Conservation (phyloP, 1,140 invertebrate genomes). For the Chironomus tepperi region DNA sequence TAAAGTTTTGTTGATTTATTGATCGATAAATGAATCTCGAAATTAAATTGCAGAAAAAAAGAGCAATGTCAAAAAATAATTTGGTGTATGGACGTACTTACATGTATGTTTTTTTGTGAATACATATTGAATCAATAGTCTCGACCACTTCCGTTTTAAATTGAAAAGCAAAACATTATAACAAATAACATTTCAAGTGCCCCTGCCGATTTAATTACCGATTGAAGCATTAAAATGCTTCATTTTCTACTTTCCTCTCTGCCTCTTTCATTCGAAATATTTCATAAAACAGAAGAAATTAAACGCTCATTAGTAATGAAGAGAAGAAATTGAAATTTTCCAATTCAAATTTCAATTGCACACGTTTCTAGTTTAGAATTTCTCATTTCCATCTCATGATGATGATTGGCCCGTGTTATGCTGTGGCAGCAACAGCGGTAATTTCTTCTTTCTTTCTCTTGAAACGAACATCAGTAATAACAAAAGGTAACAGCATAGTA, state of each 20-base stretch:
- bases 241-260: neutral
- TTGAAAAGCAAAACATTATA: neutral
- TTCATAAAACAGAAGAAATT: conserved; percentile 18
- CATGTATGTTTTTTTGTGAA: neutral
- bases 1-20: too few relatives aligned
- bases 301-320: conserved; percentile 17
- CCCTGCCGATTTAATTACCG: conserved; percentile 16
- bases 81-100: neutral
- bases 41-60: conserved; percentile 2
- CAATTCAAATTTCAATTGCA: conserved; percentile 3
- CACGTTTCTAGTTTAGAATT: conserved; percentile 13
- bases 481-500: neutral
- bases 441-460: neutral
- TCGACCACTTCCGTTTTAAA: conserved; percentile 20
- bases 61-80: neutral
- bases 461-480: conserved; percentile 14
- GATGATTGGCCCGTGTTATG: conserved; percentile 6
- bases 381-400: conserved; percentile 13
- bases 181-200: conserved; percentile 19
- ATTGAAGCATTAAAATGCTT: conserved; percentile 18
- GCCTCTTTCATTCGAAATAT: neutral
- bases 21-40: neutral
- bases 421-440: neutral
- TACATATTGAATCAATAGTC: conserved; percentile 18
- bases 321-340: conserved; percentile 11